phyloP scores from a whole-genome alignment of 1,140 invertebrate genomes.

The Pectinophora gossypiella region DNA sequence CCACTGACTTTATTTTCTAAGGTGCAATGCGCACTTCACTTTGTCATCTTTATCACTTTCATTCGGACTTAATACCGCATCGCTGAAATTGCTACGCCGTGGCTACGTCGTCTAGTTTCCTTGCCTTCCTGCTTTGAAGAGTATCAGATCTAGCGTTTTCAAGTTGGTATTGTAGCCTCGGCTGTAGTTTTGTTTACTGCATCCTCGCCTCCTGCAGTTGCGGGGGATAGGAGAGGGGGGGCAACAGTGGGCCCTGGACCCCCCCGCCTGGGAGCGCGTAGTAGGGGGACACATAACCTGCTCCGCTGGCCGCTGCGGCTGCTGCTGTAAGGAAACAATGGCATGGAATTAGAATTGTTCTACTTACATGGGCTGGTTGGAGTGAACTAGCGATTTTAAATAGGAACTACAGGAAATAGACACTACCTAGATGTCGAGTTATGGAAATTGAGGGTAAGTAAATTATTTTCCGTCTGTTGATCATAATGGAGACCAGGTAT shows the following conservation, averaged over 20 bases:
- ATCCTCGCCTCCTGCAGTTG: slow-evolving; percentile 71
- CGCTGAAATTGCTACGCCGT: background rate
- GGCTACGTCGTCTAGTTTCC: no score
- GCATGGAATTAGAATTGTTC: no score
- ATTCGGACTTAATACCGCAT: background rate
- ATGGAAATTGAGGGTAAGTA: no score
- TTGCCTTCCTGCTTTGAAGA: background rate
- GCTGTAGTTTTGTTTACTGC: slow-evolving; percentile 47
- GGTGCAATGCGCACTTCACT: background rate
- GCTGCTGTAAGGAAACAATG: slow-evolving; percentile 40
- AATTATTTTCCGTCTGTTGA: no score
- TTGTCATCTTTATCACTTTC: background rate
- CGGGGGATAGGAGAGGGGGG: slow-evolving; percentile 63
- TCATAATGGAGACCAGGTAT: no score
- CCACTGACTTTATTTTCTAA: background rate
- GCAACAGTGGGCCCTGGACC: slow-evolving; percentile 79
- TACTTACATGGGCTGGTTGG: no score
- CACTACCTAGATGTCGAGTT: no score
- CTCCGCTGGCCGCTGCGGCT: slow-evolving; percentile 76
- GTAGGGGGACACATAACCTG: slow-evolving; percentile 84
- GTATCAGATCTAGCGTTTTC: slow-evolving; percentile 4
- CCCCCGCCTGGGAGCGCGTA: slow-evolving; percentile 79
- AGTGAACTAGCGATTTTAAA: no score
- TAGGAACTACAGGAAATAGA: no score
- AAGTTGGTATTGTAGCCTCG: background rate